A percentile compares a stretch with the other conserved stretches of the same genome.
Evolutionary conservation across 1,140 invertebrate species (phyloP).

Genomic region (Eurytemora carolleeae): DNA sequence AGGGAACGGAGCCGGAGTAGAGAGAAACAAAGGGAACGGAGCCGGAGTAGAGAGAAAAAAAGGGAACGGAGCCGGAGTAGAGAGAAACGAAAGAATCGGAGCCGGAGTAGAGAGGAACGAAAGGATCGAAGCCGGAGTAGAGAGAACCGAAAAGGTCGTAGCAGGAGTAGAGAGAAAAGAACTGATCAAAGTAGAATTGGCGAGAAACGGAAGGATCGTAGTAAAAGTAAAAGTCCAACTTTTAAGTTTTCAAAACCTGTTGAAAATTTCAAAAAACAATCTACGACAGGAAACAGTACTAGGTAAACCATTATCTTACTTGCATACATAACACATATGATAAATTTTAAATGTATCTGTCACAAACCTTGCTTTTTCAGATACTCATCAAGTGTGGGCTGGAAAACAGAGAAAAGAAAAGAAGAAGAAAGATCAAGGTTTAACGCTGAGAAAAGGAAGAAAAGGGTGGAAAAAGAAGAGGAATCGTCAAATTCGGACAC

Average conservation of each 20-base stretch:
- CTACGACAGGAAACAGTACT: no score
- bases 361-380: no score
- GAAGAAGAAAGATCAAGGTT: constrained; percentile 5
- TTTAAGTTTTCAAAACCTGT: constrained; percentile 1
- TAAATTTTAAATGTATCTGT: no score
- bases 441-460: constrained; percentile 8
- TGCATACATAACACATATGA: no score
- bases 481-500: neutral
- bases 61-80: constrained; percentile 18
- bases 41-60: constrained; percentile 4
- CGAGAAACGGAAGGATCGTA: constrained; percentile 23
- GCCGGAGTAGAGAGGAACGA: constrained; percentile 22
- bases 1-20: constrained; percentile 13
- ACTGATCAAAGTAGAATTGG: constrained; percentile 22
- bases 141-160: constrained; percentile 23
- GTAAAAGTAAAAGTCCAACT: constrained; percentile 22
- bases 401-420: constrained; percentile 3
- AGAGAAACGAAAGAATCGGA: constrained; percentile 17
- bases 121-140: constrained; percentile 21
- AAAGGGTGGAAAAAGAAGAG: neutral
- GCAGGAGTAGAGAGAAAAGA: constrained; percentile 14
- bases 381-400: neutral
- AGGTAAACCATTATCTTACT: no score
- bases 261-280: neutral
- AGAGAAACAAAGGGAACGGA: constrained; percentile 20